These are phyloP conservation scores for Cynoglossus semilaevis DNA, from an alignment of 2,113 vertebrate genomes.

Conservation along the genomic window DNA sequence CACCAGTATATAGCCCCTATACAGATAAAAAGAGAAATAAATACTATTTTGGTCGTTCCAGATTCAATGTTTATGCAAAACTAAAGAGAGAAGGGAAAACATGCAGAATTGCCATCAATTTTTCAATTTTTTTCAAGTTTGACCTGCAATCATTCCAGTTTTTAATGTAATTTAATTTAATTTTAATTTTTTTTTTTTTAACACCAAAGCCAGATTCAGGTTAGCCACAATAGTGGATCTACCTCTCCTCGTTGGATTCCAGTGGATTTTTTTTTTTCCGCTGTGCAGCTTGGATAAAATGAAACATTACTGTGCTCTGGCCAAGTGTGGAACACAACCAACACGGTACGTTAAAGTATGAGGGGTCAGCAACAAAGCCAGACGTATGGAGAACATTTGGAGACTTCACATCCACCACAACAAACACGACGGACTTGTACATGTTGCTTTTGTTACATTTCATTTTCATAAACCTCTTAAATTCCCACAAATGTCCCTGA, in stretches of 20 bases:
- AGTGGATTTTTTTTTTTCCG: conserved; percentile 23
- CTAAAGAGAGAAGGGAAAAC: too few relatives aligned
- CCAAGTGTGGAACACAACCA: conserved; percentile 34
- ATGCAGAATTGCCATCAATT: too few relatives aligned
- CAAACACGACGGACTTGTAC: conserved; percentile 53
- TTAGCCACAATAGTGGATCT: conserved; percentile 10
- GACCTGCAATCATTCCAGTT: too few relatives aligned
- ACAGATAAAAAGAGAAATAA: too few relatives aligned
- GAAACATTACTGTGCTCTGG: conserved; percentile 30
- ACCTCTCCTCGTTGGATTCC: conserved; percentile 29
- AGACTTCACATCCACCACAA: conserved; percentile 55
- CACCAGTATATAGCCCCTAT: too few relatives aligned
- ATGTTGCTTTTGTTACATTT: conserved; percentile 63
- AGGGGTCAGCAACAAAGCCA: conserved; percentile 57
- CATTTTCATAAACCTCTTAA: conserved; percentile 51
- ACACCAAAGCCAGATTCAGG: conserved; percentile 40
- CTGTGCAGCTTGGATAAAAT: conserved; percentile 36
- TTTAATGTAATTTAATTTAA: too few relatives aligned
- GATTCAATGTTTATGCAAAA: too few relatives aligned
- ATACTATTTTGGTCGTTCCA: too few relatives aligned
- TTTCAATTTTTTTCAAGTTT: too few relatives aligned
- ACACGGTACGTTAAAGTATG: conserved; percentile 41
- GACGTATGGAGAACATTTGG: conserved; percentile 72
- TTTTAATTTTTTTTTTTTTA: too few relatives aligned
- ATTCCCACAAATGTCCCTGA: conserved; percentile 33